phyloP scores from a whole-genome alignment of 2,113 vertebrate species.

The Hyperoodon ampullatus region DNA sequence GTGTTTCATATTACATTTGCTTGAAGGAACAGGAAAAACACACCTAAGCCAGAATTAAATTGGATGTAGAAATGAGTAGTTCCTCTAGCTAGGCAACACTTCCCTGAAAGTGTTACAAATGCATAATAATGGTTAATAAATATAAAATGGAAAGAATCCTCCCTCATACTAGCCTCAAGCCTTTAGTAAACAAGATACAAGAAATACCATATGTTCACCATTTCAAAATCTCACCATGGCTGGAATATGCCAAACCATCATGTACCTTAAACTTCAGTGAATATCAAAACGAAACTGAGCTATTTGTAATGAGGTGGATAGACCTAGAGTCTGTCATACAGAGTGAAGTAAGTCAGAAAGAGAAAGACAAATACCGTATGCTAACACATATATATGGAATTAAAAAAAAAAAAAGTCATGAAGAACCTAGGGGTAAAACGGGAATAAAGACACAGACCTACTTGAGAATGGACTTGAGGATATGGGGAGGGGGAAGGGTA shows the following conservation, averaged over 20 bases:
- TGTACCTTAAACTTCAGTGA: not conserved
- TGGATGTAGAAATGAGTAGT: not conserved
- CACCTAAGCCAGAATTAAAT: slow-evolving; percentile 38
- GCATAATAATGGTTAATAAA: slow-evolving; percentile 25
- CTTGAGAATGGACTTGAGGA: too few relatives aligned
- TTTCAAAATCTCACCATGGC: slow-evolving; percentile 47
- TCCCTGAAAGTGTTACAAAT: slow-evolving; percentile 15
- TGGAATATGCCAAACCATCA: not conserved
- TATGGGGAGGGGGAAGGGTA: too few relatives aligned
- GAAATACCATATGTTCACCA: not conserved
- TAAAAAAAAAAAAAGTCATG: too few relatives aligned
- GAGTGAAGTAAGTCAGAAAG: too few relatives aligned
- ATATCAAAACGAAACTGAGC: not conserved
- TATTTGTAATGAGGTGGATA: too few relatives aligned
- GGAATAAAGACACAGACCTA: too few relatives aligned
- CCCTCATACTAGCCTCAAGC: not conserved
- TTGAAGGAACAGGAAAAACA: slow-evolving; percentile 19
- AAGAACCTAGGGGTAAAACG: too few relatives aligned
- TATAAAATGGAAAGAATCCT: slow-evolving; percentile 38
- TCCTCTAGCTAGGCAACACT: slow-evolving; percentile 1
- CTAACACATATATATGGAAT: too few relatives aligned
- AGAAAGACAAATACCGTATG: too few relatives aligned
- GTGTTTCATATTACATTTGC: slow-evolving; percentile 33
- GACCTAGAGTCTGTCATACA: too few relatives aligned
- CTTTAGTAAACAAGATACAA: slow-evolving; percentile 8